Conservation (phyloP, 1,140 invertebrate species). For the Armadillidium nasatum region DNA sequence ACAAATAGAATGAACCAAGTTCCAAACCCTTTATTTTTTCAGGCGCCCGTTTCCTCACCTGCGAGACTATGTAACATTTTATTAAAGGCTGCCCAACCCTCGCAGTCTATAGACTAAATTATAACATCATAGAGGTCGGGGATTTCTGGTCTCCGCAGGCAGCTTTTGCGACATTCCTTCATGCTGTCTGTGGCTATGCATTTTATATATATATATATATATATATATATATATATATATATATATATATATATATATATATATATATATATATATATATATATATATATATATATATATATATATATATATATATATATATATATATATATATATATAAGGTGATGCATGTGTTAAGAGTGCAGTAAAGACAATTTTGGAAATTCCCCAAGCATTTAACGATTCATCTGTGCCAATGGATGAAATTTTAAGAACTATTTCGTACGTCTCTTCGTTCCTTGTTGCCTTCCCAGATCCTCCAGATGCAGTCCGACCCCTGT, state of each 20-base stretch:
- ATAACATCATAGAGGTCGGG: too few relatives aligned
- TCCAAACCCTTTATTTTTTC: too few relatives aligned
- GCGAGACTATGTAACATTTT: too few relatives aligned
- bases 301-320: too few relatives aligned
- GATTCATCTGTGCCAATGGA: slow-evolving; percentile 67
- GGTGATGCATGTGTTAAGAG: slow-evolving; percentile 91
- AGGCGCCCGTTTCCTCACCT: too few relatives aligned
- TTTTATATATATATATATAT: neutral
- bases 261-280: neutral
- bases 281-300: neutral
- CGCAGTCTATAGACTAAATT: too few relatives aligned
- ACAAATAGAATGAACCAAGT: too few relatives aligned
- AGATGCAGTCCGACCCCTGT: slow-evolving; percentile 57
- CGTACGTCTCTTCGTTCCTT: slow-evolving; percentile 73
- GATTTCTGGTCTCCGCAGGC: too few relatives aligned
- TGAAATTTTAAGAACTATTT: slow-evolving; percentile 61
- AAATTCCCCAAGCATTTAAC: slow-evolving; percentile 70
- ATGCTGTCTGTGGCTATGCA: too few relatives aligned
- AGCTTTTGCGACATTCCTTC: too few relatives aligned
- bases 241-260: neutral
- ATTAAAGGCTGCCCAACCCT: too few relatives aligned
- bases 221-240: neutral
- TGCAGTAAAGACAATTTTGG: slow-evolving; percentile 70
- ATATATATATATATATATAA: slow-evolving; percentile 50
- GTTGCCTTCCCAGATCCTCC: slow-evolving; percentile 67